Conservation (phyloP, 2,888 invertebrate species). For the Orchesella flavescens region DNA sequence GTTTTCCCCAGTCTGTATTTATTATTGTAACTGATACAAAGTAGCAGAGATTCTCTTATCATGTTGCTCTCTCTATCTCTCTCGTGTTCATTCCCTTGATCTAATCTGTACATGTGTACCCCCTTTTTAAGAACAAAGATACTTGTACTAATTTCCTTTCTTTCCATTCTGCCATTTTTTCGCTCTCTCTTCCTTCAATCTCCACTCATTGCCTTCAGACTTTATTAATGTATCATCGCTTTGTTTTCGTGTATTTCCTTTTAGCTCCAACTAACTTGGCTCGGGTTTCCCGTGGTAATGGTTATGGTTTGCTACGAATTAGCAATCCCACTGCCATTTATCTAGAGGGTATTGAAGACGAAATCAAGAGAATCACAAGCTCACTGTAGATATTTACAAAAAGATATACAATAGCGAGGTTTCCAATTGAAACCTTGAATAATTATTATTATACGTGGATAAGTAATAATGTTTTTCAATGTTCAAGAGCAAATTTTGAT, state of each 20-base stretch:
- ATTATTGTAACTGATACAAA: slow-evolving; percentile 25
- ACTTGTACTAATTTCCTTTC: slow-evolving; percentile 3
- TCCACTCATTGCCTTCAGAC: neutral
- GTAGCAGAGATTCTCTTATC: slow-evolving; percentile 8
- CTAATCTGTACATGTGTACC: neutral
- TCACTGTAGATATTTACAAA: too few species aligned
- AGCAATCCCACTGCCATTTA: neutral
- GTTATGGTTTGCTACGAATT: neutral
- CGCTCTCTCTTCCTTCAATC: neutral
- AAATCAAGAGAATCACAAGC: too few species aligned
- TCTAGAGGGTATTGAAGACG: too few species aligned
- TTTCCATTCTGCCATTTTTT: neutral
- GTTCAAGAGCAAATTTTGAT: too few species aligned
- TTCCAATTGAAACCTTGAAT: too few species aligned
- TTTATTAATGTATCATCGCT: slow-evolving; percentile 8
- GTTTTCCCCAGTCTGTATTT: slow-evolving; percentile 6
- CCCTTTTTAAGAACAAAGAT: neutral
- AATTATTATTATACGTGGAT: too few species aligned
- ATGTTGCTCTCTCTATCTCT: neutral
- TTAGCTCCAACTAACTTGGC: neutral
- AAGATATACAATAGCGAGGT: too few species aligned
- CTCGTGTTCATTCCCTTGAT: neutral
- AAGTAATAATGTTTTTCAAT: too few species aligned
- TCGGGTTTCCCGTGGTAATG: neutral
- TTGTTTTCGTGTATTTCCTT: neutral